These are phyloP conservation scores for Deilephila elpenor DNA, from an alignment of 2,888 invertebrate genomes.

Conservation along the genomic window DNA sequence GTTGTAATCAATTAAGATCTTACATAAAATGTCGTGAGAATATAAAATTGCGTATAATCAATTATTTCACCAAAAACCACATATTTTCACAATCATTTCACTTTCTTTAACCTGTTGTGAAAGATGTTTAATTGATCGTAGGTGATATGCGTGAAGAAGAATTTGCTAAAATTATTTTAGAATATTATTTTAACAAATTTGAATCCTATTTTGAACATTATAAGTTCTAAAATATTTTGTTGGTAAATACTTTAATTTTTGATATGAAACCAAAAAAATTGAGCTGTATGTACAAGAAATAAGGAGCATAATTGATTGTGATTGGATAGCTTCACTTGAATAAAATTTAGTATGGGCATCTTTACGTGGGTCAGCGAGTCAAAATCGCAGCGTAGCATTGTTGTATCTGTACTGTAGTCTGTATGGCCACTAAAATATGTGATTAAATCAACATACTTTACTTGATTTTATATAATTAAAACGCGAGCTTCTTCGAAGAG, in stretches of 20 bases:
- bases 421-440: neutral
- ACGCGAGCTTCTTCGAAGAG: no score
- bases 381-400: neutral
- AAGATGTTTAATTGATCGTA: conserved; percentile 8
- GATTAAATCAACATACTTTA: neutral
- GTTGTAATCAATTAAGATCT: neutral
- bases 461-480: no score
- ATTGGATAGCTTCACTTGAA: neutral
- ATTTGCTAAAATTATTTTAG: conserved; percentile 12
- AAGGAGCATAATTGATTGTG: neutral
- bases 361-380: conserved; percentile 11
- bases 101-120: conserved; percentile 25
- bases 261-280: neutral
- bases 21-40: conserved; percentile 22
- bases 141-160: conserved; percentile 1
- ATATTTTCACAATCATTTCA: conserved; percentile 23
- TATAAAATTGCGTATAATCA: conserved; percentile 8
- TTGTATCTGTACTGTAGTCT: neutral
- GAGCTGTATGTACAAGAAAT: neutral
- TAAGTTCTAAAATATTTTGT: no score
- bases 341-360: conserved; percentile 1
- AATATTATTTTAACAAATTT: neutral
- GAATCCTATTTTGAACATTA: neutral
- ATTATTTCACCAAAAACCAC: neutral
- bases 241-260: no score